Base-by-base conservation (phyloP, 2,113 vertebrate species). In the Caranx melampygus region DNA sequence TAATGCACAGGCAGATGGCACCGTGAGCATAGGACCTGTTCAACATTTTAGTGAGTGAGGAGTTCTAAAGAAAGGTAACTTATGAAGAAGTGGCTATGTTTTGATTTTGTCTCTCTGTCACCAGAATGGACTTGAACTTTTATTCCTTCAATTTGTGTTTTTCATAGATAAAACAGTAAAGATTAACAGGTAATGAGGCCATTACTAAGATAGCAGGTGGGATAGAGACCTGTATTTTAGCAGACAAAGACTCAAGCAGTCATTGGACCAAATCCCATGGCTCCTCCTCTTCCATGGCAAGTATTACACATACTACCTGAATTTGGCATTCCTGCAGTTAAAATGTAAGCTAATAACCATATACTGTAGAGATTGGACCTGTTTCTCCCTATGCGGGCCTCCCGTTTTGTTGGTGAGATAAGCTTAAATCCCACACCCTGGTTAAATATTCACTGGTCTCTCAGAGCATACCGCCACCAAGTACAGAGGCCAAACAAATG, bases 381-480 rank as follows among this genome's bases (percentile, higher is more conserved):
- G 33, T 67, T 83, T 87, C 42, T 20, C 57, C 26, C 15, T 8
- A 14, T 68, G 40, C 31, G 13, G 31, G 55, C 64, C 59, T 87
- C 37, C 44, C 70, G 66, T 26, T 26, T 26, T 26, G 26, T 81
- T 70, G 51, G 72, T 42, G 69, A 88, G 84, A 89, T 85, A 87
- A 87, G 79, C 65, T 80, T 49, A 88, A 86, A 87, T 85, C 73
- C 54, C 72, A 79, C 82, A 86, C 82, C 86, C 58, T 83, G 72
- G 92, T 93, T 92, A 92, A 91, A 88, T 85, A 92, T 91, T 91
- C 69, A 82, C 84, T 57, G 33, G 40, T 72, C 71, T 71, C 18
- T 67, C 54, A 67, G 44, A 82, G 66, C 69, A 64, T 80, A 26
- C 63, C 31, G 1, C 18, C 7, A 76, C 79, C 20, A 47, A 61